Base-by-base conservation (phyloP, 2,888 invertebrate species). In the Rotaria sp. region DNA sequence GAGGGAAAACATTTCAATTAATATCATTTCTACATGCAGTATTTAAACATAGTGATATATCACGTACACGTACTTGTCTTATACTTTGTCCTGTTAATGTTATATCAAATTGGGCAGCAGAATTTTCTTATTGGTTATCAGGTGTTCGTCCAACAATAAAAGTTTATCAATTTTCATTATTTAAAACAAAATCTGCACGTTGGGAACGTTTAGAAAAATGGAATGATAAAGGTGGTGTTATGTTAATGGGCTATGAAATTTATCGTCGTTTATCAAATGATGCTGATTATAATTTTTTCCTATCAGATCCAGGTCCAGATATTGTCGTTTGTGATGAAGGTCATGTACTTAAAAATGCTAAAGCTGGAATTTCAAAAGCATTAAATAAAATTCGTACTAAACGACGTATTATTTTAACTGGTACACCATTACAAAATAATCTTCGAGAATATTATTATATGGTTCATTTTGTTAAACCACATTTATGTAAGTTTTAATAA, bases 381-480 rank as follows among this genome's bases (percentile, higher is more conserved):
- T 95, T 98, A 93, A 95, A 94, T 89, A 92, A 93, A 88, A 94
- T 99, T 88, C 93, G 92, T 89, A 95, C 96, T 2, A 91, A 92
- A n/a, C 93, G 97, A n/a, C 93, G 98, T 88, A 94, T 99, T 87
- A 96, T 97, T 21, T 93, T 99, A 80, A 98, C 98, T 0, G 98
- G 98, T 86, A 99, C 99, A 0, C 99, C 99, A 0, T 92, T 99
- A 85, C 99, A 99, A 91, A 99, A 99, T 91, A 98, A 99, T 92
- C 93, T 91, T 10, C 88, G 89, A 30, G 91, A 91, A 88, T 91
- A 91, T 92, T 96, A 96, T 92, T 97, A 96, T 92, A 99, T 99
- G 99, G 96, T 99, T 59, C 95, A 96, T 90, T 99, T 99, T 91
- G 96, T 99, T 86, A 98, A 97, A 91, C 97, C 97, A 1, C 75